Evolutionary conservation across 2,797 vertebrate genomes (phyloP).

Genomic region (Tenualosa thibaudeaui): DNA sequence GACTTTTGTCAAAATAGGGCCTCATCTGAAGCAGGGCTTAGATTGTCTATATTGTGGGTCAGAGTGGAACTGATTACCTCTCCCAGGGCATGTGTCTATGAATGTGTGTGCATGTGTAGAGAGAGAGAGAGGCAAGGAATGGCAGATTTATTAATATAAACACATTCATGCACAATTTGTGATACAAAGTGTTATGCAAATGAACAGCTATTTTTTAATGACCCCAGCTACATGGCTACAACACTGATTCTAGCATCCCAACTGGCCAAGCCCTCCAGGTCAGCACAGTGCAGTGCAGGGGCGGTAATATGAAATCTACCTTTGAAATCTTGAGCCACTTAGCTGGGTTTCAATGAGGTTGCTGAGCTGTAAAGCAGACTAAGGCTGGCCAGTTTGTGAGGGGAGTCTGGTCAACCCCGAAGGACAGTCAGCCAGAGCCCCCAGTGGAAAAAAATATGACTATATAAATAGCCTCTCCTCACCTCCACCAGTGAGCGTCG

Average conservation of each 20-base stretch:
- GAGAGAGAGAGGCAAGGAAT: too few relatives aligned
- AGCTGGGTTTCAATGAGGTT: neutral
- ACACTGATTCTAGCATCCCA: neutral
- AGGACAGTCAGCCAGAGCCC: neutral
- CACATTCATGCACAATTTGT: too few relatives aligned
- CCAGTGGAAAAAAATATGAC: neutral
- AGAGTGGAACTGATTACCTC: neutral
- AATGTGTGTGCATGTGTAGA: constrained; percentile 21
- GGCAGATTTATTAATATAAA: too few relatives aligned
- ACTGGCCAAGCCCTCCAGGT: too few relatives aligned
- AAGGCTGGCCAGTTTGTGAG: neutral
- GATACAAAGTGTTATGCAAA: too few relatives aligned
- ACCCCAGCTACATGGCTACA: too few relatives aligned
- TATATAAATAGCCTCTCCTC: neutral
- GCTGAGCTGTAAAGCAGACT: neutral
- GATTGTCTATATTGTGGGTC: too few relatives aligned
- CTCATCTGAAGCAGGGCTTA: neutral
- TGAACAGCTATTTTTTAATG: too few relatives aligned
- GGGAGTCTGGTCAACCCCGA: neutral
- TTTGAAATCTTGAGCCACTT: too few relatives aligned
- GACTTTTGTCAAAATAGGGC: neutral
- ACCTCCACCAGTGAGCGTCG: neutral
- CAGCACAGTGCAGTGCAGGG: too few relatives aligned
- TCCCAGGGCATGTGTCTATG: neutral
- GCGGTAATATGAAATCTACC: too few relatives aligned